Evolutionary conservation across 2,888 invertebrate species (phyloP).

Genomic region (Heliconius hortense): DNA sequence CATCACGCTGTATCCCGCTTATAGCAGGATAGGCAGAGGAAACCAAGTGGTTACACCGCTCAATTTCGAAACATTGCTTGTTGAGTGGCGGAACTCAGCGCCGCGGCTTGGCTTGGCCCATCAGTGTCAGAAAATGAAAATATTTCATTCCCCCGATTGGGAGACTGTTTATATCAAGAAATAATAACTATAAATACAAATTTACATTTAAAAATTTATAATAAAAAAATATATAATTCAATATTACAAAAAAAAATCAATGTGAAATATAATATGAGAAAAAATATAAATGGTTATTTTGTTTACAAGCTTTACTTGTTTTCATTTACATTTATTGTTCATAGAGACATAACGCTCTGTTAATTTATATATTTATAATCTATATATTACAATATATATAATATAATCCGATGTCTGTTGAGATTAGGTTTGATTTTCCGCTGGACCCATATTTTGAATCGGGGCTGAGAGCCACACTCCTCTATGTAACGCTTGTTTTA

Average conservation of each 20-base stretch:
- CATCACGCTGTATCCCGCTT: not conserved
- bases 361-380: conserved; percentile 11
- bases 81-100: conserved; percentile 1
- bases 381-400: conserved; percentile 15
- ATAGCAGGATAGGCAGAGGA: not conserved
- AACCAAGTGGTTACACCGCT: not conserved
- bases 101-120: not conserved
- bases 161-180: not conserved
- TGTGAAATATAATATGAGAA: conserved; percentile 8
- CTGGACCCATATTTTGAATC: conserved; percentile 18
- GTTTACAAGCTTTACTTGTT: conserved; percentile 7
- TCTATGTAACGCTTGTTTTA: conserved; percentile 8
- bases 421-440: conserved; percentile 14
- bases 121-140: too few species aligned
- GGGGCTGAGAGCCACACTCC: not conserved
- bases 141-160: not conserved
- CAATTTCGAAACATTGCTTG: not conserved
- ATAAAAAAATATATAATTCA: not conserved
- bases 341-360: conserved; percentile 9
- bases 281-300: conserved; percentile 3
- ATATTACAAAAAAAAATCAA: conserved; percentile 10
- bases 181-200: not conserved
- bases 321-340: conserved; percentile 7
- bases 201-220: not conserved
- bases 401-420: conserved; percentile 27